Percentiles rank a stretch among this genome's conserved stretches.
phyloP scores from a whole-genome alignment of 2,113 vertebrate genomes.

The Orientallactaga bullata region DNA sequence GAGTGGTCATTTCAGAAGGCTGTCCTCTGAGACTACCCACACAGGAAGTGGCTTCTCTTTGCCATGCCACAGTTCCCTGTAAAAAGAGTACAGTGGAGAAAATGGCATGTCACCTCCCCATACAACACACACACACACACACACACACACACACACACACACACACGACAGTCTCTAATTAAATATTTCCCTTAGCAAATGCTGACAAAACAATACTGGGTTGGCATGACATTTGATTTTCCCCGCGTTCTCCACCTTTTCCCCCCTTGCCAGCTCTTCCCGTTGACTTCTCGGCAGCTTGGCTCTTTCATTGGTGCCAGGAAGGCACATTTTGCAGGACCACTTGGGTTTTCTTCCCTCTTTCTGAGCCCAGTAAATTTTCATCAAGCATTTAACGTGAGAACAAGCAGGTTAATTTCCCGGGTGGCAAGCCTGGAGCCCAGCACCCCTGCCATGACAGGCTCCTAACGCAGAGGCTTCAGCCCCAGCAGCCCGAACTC shows the following conservation, averaged over 20 bases:
- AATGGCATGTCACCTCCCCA: not conserved
- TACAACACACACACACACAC: not conserved
- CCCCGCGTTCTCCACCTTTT: slow-evolving; percentile 36
- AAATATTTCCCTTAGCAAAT: not conserved
- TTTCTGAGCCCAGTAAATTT: slow-evolving; percentile 82
- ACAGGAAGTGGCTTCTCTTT: not conserved
- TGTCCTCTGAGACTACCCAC: not conserved
- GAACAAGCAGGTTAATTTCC: slow-evolving; percentile 88
- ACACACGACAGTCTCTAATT: not conserved
- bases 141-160: not conserved
- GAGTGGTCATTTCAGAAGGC: not conserved
- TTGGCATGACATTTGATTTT: not conserved
- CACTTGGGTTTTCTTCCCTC: slow-evolving; percentile 86
- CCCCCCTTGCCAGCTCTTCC: slow-evolving; percentile 53
- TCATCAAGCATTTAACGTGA: slow-evolving; percentile 87
- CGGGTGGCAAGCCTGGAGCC: slow-evolving; percentile 83
- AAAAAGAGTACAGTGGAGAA: not conserved
- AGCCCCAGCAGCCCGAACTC: slow-evolving; percentile 84
- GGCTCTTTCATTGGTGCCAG: slow-evolving; percentile 67
- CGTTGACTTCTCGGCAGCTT: not conserved
- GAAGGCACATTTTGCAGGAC: slow-evolving; percentile 74
- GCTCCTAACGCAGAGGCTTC: slow-evolving; percentile 87
- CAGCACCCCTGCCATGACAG: slow-evolving; percentile 85
- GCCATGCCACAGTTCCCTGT: not conserved
- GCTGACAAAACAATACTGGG: slow-evolving; percentile 45